These are phyloP conservation scores for Carassius carassius DNA, from an alignment of 2,113 vertebrate species.

Conservation along the genomic window DNA sequence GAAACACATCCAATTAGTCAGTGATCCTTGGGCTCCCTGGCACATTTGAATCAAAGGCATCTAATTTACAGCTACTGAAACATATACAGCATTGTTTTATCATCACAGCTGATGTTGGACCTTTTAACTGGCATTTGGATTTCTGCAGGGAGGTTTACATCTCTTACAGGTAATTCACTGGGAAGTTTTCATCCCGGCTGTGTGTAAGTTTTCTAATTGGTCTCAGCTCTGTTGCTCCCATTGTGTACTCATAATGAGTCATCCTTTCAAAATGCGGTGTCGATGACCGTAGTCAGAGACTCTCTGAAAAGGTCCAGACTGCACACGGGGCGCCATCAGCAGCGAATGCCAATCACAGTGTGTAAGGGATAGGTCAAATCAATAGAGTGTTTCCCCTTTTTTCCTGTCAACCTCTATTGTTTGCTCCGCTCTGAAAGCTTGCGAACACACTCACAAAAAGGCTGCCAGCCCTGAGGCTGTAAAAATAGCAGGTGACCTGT, in stretches of 20 bases:
- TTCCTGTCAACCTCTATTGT: conserved; percentile 63
- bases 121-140: conserved; percentile 55
- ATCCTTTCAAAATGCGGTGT: conserved; percentile 55
- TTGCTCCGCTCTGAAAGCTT: conserved; percentile 60
- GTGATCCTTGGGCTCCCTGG: not conserved
- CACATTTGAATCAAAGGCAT: conserved; percentile 26
- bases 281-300: conserved; percentile 62
- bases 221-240: conserved; percentile 56
- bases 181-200: conserved; percentile 48
- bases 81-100: conserved; percentile 11
- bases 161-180: conserved; percentile 34
- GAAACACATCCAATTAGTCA: not conserved
- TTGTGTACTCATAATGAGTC: conserved; percentile 55
- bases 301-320: conserved; percentile 62
- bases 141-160: conserved; percentile 40
- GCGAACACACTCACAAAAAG: conserved; percentile 31
- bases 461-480: not conserved
- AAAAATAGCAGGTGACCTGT: conserved; percentile 59
- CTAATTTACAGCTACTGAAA: conserved; percentile 24
- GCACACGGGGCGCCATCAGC: conserved; percentile 56
- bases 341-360: conserved; percentile 66
- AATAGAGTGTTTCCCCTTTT: conserved; percentile 60
- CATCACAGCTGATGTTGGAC: conserved; percentile 49
- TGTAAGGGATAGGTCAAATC: conserved; percentile 69
- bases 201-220: conserved; percentile 46